Base-by-base conservation (phyloP, 2,113 vertebrate species). In the Nyctereutes procyonoides region DNA sequence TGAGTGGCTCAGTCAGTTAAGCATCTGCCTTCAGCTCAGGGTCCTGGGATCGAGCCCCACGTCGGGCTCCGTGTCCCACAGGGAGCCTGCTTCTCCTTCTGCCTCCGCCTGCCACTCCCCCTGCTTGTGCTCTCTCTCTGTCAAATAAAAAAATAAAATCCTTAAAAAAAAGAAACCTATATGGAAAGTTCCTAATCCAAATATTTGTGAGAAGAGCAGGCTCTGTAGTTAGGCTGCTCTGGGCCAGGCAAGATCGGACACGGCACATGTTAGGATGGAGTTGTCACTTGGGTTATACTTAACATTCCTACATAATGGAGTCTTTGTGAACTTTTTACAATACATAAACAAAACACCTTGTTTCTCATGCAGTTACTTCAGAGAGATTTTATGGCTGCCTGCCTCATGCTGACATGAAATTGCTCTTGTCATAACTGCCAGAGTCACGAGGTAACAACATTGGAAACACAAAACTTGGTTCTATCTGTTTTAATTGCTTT, bases 371-470 rank as follows among this genome's bases (percentile, higher is more conserved):
- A 91, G 63, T 89, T 95, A 94, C 96, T 96, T 97, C 85, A 88
- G 88, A 94, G 95, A 88, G 63, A 90, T 91, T 95, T 97, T 96
- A 97, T 90, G 85, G 76, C 88, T 88, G 28, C 63, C 88, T 97
- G 91, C 76, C 55, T 67, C 93, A 93, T 60, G 56, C 60, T 93
- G 81, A 90, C 35, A 67, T 85, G 87, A 91, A 88, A 88, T 93
- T 73, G 35, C 55, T 96, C 88, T 82, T 88, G 77, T 93, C 82
- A 95, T 81, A 88, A 93, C 88, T 91, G 17, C 48, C 10, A 0
- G 48, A 88, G 55, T 91, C 48, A 62, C 28, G 85, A 62, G 67
- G 17, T 84, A 80, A 67, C 80, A 58, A 76, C 90, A 91, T 71
- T 35, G 86, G 65, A 95, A 94, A 94, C 67, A 90, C 55, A 91